Evolutionary conservation across 1,140 invertebrate species (phyloP).

Genomic region (Asbolus verrucosus): DNA sequence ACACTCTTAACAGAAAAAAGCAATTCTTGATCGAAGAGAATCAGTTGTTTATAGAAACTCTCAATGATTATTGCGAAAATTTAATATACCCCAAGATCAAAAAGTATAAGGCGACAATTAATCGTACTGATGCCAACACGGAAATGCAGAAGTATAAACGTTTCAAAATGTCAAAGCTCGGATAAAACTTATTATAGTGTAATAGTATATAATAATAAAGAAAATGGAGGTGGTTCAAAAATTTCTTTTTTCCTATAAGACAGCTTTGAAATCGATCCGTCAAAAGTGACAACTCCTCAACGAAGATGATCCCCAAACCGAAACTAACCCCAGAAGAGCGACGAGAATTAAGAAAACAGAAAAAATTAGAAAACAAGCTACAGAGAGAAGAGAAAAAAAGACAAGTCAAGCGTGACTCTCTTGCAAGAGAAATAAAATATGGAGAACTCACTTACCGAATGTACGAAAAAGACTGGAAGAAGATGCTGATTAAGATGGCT

Average conservation of each 20-base stretch:
- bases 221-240: no score
- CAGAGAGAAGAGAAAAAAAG: conserved; percentile 48
- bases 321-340: conserved; percentile 55
- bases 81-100: no score
- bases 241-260: no score
- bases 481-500: conserved; percentile 57
- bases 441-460: conserved; percentile 51
- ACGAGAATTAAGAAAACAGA: conserved; percentile 48
- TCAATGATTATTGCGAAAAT: conserved; percentile 59
- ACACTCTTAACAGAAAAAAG: background rate
- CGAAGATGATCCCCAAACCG: no score
- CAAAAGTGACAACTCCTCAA: no score
- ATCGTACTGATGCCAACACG: no score
- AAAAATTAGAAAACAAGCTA: conserved; percentile 53
- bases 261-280: no score
- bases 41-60: conserved; percentile 51
- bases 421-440: conserved; percentile 57
- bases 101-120: no score
- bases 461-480: conserved; percentile 60
- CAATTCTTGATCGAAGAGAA: conserved; percentile 56
- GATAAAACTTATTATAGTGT: no score
- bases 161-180: no score
- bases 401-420: conserved; percentile 52
- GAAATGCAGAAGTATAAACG: no score
- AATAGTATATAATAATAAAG: no score